Conservation (phyloP, 1,140 invertebrate species). For the Contarinia nasturtii region DNA sequence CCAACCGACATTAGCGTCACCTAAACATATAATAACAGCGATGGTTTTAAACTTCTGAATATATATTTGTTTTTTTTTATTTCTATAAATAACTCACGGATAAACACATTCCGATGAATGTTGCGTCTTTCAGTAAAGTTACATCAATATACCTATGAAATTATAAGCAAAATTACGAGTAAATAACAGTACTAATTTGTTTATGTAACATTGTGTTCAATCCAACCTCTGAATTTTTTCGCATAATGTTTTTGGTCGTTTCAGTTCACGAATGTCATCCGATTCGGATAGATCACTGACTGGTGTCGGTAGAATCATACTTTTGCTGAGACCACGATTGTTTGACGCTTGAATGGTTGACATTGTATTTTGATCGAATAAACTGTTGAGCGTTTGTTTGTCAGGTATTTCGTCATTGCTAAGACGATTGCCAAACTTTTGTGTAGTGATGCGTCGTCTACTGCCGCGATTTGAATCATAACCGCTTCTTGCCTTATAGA, state of each 20-base stretch:
- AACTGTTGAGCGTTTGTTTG: conserved; percentile 16
- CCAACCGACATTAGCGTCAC: conserved; percentile 56
- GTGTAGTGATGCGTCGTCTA: conserved; percentile 11
- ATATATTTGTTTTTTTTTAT: no score
- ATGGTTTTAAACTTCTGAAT: conserved; percentile 41
- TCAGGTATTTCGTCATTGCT: conserved; percentile 22
- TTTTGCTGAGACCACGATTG: conserved; percentile 21
- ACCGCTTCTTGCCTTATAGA: conserved; percentile 36
- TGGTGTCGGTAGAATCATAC: conserved; percentile 24
- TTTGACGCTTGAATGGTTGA: conserved; percentile 1
- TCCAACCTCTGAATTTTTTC: conserved; percentile 5
- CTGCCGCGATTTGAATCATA: conserved; percentile 21
- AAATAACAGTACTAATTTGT: no score
- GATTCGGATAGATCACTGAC: conserved; percentile 18
- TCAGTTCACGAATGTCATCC: conserved; percentile 8
- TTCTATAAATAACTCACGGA: no score
- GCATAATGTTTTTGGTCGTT: conserved; percentile 17
- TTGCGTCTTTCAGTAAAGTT: conserved; percentile 28
- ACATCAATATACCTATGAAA: no score
- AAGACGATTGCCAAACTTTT: conserved; percentile 11
- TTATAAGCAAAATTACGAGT: no score
- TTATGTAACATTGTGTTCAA: no score
- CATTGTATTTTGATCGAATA: conserved; percentile 11
- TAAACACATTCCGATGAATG: conserved; percentile 33
- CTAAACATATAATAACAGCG: conserved; percentile 44